These are phyloP conservation scores for Nomada hirtipes DNA, from an alignment of 2,888 invertebrate species.

Conservation along the genomic window DNA sequence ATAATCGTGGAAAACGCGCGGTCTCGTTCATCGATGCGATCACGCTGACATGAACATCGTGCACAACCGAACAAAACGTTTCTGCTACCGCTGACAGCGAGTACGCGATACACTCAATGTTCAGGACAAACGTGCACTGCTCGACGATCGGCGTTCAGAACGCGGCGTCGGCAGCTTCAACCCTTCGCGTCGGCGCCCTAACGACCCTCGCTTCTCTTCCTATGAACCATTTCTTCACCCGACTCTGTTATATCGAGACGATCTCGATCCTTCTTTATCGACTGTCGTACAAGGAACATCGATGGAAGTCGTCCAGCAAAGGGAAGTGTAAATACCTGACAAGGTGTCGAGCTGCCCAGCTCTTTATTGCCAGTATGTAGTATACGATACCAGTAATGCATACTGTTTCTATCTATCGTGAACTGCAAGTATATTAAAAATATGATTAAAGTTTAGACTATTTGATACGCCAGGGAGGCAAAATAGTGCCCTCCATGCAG, in stretches of 20 bases:
- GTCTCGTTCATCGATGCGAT: constrained; percentile 23
- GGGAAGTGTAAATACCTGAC: too few relatives aligned
- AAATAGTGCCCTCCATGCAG: too few relatives aligned
- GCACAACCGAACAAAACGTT: constrained; percentile 39
- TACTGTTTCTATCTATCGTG: too few relatives aligned
- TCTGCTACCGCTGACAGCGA: background rate
- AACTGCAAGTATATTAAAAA: too few relatives aligned
- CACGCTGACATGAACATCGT: constrained; percentile 61
- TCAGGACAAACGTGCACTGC: constrained; percentile 70
- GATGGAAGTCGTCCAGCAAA: background rate
- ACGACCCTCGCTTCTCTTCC: constrained; percentile 1
- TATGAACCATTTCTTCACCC: constrained; percentile 10
- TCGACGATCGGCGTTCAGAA: constrained; percentile 49
- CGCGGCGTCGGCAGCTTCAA: constrained; percentile 59
- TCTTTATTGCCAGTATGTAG: too few relatives aligned
- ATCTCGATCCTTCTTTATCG: background rate
- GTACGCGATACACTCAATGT: constrained; percentile 65
- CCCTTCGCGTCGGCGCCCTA: constrained; percentile 69
- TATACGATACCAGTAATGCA: too few relatives aligned
- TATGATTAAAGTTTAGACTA: too few relatives aligned
- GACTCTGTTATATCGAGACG: constrained; percentile 6
- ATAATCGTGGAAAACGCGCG: constrained; percentile 30
- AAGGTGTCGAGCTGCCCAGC: too few relatives aligned
- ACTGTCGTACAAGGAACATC: background rate
- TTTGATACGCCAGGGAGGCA: too few relatives aligned